Percentiles rank a stretch among this genome's conserved stretches.
Conservation (phyloP, 2,888 invertebrate species). For the Carabus problematicus region DNA sequence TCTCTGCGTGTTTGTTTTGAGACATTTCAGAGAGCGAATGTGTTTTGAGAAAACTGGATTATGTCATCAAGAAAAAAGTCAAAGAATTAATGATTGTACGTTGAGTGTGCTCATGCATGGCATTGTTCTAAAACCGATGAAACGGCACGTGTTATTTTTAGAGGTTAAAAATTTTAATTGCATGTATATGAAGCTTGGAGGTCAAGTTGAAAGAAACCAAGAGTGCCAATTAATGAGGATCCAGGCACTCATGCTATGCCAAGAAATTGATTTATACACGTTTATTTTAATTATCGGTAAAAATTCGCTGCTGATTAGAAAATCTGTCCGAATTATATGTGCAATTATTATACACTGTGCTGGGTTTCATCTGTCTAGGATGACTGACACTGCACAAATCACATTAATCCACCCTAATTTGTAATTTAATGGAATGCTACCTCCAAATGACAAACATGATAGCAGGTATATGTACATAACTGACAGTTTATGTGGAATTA, state of each 20-base stretch:
- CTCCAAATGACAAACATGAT: no score
- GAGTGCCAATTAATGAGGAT: constrained; percentile 35
- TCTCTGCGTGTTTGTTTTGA: background rate
- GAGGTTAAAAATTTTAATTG: constrained; percentile 37
- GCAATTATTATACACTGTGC: no score
- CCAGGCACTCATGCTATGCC: constrained; percentile 19
- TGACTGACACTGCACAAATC: no score
- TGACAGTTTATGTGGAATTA: no score
- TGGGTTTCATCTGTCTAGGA: no score
- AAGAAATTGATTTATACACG: constrained; percentile 37
- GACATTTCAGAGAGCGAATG: background rate
- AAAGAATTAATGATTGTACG: background rate
- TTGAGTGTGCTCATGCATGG: constrained; percentile 15
- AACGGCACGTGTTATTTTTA: constrained; percentile 25
- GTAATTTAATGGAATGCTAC: no score
- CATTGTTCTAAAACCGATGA: constrained; percentile 12
- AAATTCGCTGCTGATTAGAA: constrained; percentile 30
- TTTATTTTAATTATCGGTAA: constrained; percentile 31
- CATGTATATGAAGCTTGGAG: constrained; percentile 22
- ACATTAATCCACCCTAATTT: no score
- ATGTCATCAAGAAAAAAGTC: background rate
- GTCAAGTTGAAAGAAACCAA: constrained; percentile 37
- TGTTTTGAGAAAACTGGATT: constrained; percentile 6
- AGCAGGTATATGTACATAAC: no score
- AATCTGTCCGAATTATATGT: background rate